Evolutionary conservation across 2,113 vertebrate species (phyloP).

Genomic region (Apaloderma vittatum): DNA sequence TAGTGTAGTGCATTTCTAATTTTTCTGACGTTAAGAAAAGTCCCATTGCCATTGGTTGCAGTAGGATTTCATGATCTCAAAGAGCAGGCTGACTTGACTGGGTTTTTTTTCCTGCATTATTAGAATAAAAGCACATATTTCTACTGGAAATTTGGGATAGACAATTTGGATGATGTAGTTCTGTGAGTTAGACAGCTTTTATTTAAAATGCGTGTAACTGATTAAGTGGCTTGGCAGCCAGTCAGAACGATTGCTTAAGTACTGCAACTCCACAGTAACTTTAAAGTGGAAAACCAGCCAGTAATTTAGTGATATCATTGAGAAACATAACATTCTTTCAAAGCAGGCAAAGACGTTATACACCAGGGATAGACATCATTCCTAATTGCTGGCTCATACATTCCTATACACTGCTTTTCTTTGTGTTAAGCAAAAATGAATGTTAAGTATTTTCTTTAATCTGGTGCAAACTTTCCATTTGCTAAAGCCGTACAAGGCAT

Average conservation of each 20-base stretch:
- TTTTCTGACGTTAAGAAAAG: not conserved
- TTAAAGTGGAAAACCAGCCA: conserved; percentile 60
- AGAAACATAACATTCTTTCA: conserved; percentile 41
- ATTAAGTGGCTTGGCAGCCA: conserved; percentile 64
- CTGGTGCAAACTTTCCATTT: not conserved
- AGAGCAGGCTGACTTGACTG: not conserved
- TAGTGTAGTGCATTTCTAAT: not conserved
- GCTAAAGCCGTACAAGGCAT: not conserved
- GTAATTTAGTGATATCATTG: conserved; percentile 46
- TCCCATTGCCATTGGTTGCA: not conserved
- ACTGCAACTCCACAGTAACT: conserved; percentile 27
- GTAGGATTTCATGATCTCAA: not conserved
- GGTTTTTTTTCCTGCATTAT: not conserved
- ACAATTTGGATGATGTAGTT: not conserved
- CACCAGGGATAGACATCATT: not conserved
- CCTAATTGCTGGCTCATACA: not conserved
- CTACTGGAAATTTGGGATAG: not conserved
- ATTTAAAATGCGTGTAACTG: not conserved
- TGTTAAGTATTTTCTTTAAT: conserved; percentile 29
- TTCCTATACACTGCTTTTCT: not conserved
- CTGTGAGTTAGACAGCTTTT: conserved; percentile 24
- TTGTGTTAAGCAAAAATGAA: conserved; percentile 3
- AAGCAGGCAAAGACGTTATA: conserved; percentile 18
- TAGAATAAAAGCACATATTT: not conserved
- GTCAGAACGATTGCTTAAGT: conserved; percentile 37